Percentiles rank a stretch among this genome's conserved stretches.
These are phyloP conservation scores for Eueides isabella DNA, from an alignment of 1,140 invertebrate genomes.

Conservation along the genomic window DNA sequence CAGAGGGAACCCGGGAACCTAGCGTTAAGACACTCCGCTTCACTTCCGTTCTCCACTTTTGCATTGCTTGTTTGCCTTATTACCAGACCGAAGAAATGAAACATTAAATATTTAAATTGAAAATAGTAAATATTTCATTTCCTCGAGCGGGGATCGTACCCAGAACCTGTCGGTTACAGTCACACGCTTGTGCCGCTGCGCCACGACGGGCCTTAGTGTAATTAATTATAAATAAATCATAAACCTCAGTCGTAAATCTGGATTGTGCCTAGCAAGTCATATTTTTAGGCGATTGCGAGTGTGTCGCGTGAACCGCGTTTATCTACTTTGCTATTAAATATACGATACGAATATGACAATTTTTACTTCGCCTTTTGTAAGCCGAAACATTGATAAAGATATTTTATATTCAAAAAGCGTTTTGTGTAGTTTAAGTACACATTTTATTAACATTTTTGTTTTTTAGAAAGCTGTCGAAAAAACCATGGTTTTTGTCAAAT, in stretches of 20 bases:
- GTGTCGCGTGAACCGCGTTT: constrained; percentile 4
- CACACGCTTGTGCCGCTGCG: too few relatives aligned
- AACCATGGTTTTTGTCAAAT: too few relatives aligned
- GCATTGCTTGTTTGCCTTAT: too few relatives aligned
- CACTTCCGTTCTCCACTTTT: too few relatives aligned
- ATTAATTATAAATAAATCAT: not conserved
- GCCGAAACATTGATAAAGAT: constrained; percentile 1
- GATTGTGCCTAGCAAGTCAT: not conserved
- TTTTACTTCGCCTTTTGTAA: constrained; percentile 2
- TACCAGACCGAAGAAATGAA: too few relatives aligned
- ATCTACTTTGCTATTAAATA: constrained; percentile 10
- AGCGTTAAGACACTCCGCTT: too few relatives aligned
- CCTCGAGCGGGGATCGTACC: too few relatives aligned
- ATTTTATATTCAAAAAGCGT: not conserved
- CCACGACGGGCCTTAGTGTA: too few relatives aligned
- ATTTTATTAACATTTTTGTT: not conserved
- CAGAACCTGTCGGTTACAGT: too few relatives aligned
- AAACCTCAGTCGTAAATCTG: not conserved
- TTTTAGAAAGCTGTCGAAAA: not conserved
- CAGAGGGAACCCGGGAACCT: too few relatives aligned
- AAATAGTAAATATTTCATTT: too few relatives aligned
- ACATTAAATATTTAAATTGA: too few relatives aligned
- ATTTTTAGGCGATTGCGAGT: constrained; percentile 3
- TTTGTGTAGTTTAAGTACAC: not conserved
- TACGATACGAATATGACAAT: constrained; percentile 8